Base-by-base conservation (phyloP, 2,888 invertebrate species). In the Clitarchus hookeri region DNA sequence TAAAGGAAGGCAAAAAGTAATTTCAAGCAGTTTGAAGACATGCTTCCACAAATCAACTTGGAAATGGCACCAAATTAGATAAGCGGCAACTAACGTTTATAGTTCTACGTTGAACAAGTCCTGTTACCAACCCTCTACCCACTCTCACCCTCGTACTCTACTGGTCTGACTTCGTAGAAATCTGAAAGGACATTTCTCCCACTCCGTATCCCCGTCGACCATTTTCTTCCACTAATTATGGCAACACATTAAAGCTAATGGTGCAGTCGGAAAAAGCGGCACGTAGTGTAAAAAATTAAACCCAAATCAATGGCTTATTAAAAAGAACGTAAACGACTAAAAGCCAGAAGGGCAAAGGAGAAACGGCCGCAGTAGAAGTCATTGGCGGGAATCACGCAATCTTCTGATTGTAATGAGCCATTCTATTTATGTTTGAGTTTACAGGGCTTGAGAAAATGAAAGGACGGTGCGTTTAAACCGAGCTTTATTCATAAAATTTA, bases 61-160 rank as follows among this genome's bases (percentile, higher is more conserved):
- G 44, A 82, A 82, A 82, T 82, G 44, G 82, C 82, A 44, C 16
- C 82, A 82, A 82, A 82, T 82, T 82, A 82, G 82, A 82, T 82
- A 82, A 82, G 82, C n/a, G 82, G 82, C 36, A 27, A 82, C 27
- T 36, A 23, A 82, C 82, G 82, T 82, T 82, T 44, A 82, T 44
- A 82, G 82, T 36, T 36, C 82, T 36, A 6, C 65, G 65, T 23
- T 65, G 65, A 65, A 65, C 19, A 65, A 65, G n/a, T 65, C 65
- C 65, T 65, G 65, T 16, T 65, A 8, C 65, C 65, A n/a, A 9
- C 19, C 19, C n/a, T 23, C n/a, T n/a, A 23, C 65, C 65, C 16
- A 8, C 65, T n/a, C n/a, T 65, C 65, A 23, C 8, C 23, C 23
- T n/a, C 65, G 23, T 65, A 23, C 65, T 65, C 65, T 11, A 53